Percentiles rank a stretch among this genome's conserved stretches.
Conservation (phyloP, 37 sponge, comb jelly and placozoan genomes). For the Eunapius fragilis region DNA sequence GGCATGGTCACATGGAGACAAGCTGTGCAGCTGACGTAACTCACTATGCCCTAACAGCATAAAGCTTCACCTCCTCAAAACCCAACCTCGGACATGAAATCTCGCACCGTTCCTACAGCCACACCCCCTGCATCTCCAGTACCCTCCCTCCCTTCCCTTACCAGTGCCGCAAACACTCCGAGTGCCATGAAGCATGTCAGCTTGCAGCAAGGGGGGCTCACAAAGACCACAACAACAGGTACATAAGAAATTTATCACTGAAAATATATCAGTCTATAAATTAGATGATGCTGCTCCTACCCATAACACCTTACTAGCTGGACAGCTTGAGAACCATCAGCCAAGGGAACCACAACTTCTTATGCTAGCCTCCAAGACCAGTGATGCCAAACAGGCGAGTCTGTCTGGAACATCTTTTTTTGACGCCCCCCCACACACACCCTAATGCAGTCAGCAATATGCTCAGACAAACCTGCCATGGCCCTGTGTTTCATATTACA, state of each 20-base stretch:
- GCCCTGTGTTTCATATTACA: too few species aligned
- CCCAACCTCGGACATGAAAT: not conserved
- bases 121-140: not conserved
- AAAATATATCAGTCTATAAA: too few species aligned
- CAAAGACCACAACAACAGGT: not conserved
- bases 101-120: not conserved
- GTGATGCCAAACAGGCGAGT: not conserved
- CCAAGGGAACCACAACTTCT: not conserved
- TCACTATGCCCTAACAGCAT: not conserved
- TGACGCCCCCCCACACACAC: too few species aligned
- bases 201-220: not conserved
- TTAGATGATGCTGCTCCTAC: too few species aligned
- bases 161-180: not conserved
- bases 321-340: not conserved
- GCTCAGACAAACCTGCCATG: too few species aligned
- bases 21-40: too few species aligned
- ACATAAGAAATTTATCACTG: not conserved
- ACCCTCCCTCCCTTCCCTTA: not conserved
- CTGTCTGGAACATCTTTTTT: not conserved
- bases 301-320: not conserved
- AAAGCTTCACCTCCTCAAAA: not conserved
- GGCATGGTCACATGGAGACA: too few species aligned
- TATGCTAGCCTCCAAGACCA: not conserved
- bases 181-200: not conserved
- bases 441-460: too few species aligned